Base-by-base conservation (phyloP, 1,140 invertebrate species). In the Magallana angulata region DNA sequence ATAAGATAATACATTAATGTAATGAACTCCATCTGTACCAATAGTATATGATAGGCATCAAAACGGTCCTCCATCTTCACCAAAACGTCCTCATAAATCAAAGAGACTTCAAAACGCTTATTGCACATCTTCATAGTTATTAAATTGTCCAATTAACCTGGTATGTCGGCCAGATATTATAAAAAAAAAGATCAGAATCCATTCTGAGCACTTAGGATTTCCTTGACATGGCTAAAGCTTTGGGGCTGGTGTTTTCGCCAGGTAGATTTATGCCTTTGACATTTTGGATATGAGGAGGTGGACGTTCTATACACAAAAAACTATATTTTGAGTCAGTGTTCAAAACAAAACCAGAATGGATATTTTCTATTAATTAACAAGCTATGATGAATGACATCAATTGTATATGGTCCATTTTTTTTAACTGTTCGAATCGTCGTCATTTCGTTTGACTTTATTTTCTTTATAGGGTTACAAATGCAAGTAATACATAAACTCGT, bases 121-220 rank as follows among this genome's bases (percentile, higher is more conserved):
- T 36, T 76, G 30, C 24, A 30, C 18, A 24, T 36, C 68, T 76
- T 76, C 24, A 30, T 76, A 30, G 24, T 24, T 76, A 9, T 76
- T 76, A 36, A 76, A 76, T 68, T 76, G 68, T 76, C 68, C 68
- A 30, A 76, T 76, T 76, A 76, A 76, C 68, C 24, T 76, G 24
- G 68, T 36, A 76, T 76, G 64, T 9, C 14, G 9, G 68, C 14
- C 68, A 30, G 68, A 71, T 24, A 24, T 48, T 48, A 48, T 48
- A 76, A 76, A 30, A 36, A 36, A 36, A 36, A 24, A 24, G 24
- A 48, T 48, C 36, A 76, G 68, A 76, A 76, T 30, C 68, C 6
- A 76, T 76, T 36, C 68, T 11, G 24, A 76, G 18, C 12, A 30
- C 36, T 36, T 12, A 2, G 18, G 68, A 12, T 76, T 76, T 76